These are phyloP conservation scores for Saturnia japonica DNA, from an alignment of 2,888 invertebrate species.

Conservation along the genomic window DNA sequence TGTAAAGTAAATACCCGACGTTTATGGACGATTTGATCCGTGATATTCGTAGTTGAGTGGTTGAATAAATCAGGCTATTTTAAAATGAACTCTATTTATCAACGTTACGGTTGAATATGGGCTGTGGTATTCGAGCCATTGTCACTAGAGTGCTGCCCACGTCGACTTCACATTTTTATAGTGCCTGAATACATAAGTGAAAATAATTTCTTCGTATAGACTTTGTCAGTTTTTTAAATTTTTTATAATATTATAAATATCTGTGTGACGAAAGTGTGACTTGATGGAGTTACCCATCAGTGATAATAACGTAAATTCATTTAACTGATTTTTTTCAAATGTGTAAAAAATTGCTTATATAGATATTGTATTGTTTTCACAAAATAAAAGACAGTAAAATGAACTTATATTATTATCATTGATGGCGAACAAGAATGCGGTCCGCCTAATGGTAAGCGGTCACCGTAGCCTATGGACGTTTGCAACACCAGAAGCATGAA, in stretches of 20 bases:
- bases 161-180: conserved; percentile 51
- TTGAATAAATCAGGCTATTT: conserved; percentile 27
- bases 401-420: too few species aligned
- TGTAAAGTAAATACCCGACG: conserved; percentile 76
- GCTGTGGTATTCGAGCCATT: conserved; percentile 39
- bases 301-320: too few species aligned
- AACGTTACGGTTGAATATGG: conserved; percentile 34
- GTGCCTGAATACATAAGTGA: conserved; percentile 48
- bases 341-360: too few species aligned
- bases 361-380: too few species aligned
- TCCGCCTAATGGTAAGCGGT: too few species aligned
- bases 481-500: too few species aligned
- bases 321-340: too few species aligned
- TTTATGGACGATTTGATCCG: conserved; percentile 73
- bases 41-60: conserved; percentile 60
- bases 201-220: conserved; percentile 26
- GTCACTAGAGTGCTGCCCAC: conserved; percentile 60
- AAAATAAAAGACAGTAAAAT: too few species aligned
- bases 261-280: too few species aligned
- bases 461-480: too few species aligned
- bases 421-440: too few species aligned
- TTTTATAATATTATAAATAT: background rate
- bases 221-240: conserved; percentile 3
- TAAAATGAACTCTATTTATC: conserved; percentile 26
- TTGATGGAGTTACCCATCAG: too few species aligned